Conservation (phyloP, 2,113 vertebrate genomes). For the Sitta europaea region DNA sequence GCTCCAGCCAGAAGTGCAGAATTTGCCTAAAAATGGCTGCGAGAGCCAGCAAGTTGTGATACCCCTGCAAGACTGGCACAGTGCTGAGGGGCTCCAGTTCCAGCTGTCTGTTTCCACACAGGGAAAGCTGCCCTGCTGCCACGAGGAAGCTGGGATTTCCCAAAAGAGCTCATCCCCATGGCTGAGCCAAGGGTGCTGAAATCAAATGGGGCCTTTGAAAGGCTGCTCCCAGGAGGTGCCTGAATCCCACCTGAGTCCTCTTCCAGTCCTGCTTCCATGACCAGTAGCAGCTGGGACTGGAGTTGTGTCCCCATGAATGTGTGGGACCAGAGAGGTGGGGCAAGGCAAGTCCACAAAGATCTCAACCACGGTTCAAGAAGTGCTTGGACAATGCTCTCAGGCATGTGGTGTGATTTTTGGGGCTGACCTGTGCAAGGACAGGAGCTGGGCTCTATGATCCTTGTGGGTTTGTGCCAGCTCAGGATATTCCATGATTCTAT, state of each 20-base stretch:
- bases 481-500: background rate
- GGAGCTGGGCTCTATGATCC: background rate
- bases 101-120: background rate
- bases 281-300: background rate
- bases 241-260: background rate
- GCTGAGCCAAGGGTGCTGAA: background rate
- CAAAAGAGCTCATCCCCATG: background rate
- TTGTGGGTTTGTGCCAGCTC: background rate
- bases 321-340: background rate
- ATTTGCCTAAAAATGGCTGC: background rate
- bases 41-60: background rate
- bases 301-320: background rate
- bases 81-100: fast-evolving
- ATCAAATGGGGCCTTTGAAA: background rate
- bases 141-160: background rate
- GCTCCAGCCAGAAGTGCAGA: background rate
- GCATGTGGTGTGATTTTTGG: background rate
- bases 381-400: fast-evolving
- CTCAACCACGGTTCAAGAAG: background rate
- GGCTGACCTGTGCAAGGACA: background rate
- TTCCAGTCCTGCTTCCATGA: background rate
- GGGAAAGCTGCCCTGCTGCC: background rate
- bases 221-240: background rate
- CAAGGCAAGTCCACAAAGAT: background rate
- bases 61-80: background rate